Conservation (phyloP, 1,140 invertebrate species). For the Drosophila ficusphila region DNA sequence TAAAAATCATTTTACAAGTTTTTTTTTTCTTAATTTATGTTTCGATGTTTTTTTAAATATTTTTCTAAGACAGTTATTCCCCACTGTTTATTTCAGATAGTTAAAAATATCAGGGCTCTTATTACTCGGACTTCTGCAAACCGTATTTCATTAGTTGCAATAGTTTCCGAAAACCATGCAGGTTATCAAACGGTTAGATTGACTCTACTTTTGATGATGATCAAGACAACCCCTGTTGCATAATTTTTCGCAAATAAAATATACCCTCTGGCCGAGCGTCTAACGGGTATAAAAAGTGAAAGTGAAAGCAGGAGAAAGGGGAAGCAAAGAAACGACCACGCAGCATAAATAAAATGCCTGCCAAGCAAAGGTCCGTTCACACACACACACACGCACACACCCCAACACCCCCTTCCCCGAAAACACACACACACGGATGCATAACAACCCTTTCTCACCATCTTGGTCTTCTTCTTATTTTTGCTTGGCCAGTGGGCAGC, state of each 20-base stretch:
- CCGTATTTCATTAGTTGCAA: too few species aligned
- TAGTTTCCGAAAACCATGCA: too few species aligned
- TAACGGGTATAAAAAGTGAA: not conserved
- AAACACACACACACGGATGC: conserved; percentile 13
- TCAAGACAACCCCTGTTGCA: not conserved
- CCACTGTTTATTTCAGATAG: too few species aligned
- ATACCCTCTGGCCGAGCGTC: not conserved
- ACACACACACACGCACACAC: conserved; percentile 29
- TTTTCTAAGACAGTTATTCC: too few species aligned
- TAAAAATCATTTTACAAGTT: too few species aligned
- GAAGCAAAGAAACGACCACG: conserved; percentile 69
- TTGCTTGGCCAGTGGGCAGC: conserved; percentile 43
- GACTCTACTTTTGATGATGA: too few species aligned
- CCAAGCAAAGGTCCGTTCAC: conserved; percentile 54
- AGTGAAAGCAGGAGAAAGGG: conserved; percentile 1
- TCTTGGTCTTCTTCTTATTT: not conserved
- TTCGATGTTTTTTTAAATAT: too few species aligned
- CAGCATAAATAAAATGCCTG: conserved; percentile 79
- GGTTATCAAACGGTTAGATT: too few species aligned
- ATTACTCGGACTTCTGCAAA: too few species aligned
- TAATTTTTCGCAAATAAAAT: not conserved
- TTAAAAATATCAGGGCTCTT: too few species aligned
- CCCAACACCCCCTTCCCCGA: too few species aligned
- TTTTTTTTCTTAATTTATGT: too few species aligned
- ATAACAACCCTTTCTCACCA: conserved; percentile 49